Evolutionary conservation across 2,888 invertebrate genomes (phyloP).

Genomic region (Acanthococcus lagerstroemiae): DNA sequence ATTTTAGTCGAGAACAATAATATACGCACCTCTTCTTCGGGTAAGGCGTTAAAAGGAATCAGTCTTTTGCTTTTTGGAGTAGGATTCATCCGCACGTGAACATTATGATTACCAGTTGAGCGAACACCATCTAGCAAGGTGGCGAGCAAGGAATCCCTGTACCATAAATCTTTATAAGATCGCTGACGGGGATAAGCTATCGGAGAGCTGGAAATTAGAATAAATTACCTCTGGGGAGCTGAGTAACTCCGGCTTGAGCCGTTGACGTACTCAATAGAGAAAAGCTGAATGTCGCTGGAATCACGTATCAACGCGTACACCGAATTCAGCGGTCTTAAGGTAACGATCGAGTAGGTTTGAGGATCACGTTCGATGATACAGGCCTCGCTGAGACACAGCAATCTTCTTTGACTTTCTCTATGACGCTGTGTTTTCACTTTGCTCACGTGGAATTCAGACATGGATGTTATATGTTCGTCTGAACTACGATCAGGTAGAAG

Average conservation of each 20-base stretch:
- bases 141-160: conserved; percentile 87
- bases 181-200: too few species aligned
- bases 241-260: conserved; percentile 79
- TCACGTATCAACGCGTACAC: conserved; percentile 86
- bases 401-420: conserved; percentile 73
- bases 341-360: conserved; percentile 88
- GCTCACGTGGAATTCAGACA: conserved; percentile 92
- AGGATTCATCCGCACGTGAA: conserved; percentile 78
- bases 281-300: conserved; percentile 82
- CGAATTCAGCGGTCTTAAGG: conserved; percentile 67
- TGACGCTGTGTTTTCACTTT: conserved; percentile 74
- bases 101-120: conserved; percentile 92
- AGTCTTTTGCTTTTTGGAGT: conserved; percentile 79
- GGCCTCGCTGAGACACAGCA: conserved; percentile 87
- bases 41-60: conserved; percentile 76
- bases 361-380: conserved; percentile 95
- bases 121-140: conserved; percentile 92
- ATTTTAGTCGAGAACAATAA: background rate
- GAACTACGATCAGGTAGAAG: conserved; percentile 52
- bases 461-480: conserved; percentile 91
- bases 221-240: conserved; percentile 83
- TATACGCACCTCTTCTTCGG: conserved; percentile 73
- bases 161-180: too few species aligned
- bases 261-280: conserved; percentile 87
- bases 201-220: too few species aligned